Base-by-base conservation (phyloP, 1,140 invertebrate species). In the Drosophila kikkawai region DNA sequence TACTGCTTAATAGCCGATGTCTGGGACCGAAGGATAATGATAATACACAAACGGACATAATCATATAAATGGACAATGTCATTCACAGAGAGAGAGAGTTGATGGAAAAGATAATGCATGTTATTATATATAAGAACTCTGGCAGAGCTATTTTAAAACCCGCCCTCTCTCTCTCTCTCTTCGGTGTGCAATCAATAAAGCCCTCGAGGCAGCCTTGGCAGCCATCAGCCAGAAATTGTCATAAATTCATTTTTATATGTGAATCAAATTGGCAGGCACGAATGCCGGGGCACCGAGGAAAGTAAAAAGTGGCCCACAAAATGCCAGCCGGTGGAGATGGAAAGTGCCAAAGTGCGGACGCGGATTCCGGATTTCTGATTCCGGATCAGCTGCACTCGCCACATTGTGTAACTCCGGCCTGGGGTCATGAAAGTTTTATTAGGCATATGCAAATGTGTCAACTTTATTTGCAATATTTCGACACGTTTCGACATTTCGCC, bases 401-500 rank as follows among this genome's bases (percentile, higher is more conserved):
- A 51, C 55, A 47, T 50, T 41, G 58, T 34, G 39, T 59, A 68
- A 34, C 60, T 74, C 81, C 45, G 69, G 65, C 63, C 39, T 11
- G 48, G 47, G 53, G 53, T 41, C 53, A 74, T 79, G 78, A 78
- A 80, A 81, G 75, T 92, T 87, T 91, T 85, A 92, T 92, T 91
- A 92, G 86, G 82, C 65, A 32, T 91, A 91, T 92, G 91, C 86
- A 92, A 92, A 92, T 92, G 91, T 92, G 91, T 84, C 82, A 92
- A 84, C 82, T 84, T 91, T 79, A 91, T 82, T 81, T 86, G 82
- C 76, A 69, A 88, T 90, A 81, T 80, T 80, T 84, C 76, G 77
- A 80, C 85, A 91, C 82, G 76, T 70, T 70, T 19, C 58, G 65
- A 37, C 58, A 60, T 85, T 81, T 82, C 79, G 83, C 76, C 53